A percentile compares a stretch with the other conserved stretches of the same genome.
phyloP scores from a whole-genome alignment of 37 sponge, comb jelly and placozoan species.

The Halichondria panicea region DNA sequence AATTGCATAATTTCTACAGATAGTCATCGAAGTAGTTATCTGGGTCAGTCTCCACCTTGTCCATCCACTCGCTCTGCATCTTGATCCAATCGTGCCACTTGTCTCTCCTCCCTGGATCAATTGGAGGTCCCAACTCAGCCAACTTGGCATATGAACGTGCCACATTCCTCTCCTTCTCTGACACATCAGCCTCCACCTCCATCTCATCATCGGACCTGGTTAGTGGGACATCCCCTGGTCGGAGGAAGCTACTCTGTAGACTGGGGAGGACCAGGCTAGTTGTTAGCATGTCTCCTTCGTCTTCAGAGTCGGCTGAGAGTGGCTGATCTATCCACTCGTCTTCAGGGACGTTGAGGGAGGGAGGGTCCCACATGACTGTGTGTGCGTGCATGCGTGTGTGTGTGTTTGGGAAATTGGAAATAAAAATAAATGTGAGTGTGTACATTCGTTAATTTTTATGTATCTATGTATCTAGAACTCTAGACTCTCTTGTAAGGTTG shows the following conservation, averaged over 20 bases:
- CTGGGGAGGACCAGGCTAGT: not conserved
- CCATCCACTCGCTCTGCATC: constrained; percentile 55
- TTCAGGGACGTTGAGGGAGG: not conserved
- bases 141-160: constrained; percentile 23
- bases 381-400: not conserved
- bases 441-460: not conserved
- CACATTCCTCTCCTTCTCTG: not conserved
- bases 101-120: not conserved
- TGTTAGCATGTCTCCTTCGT: not conserved
- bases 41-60: constrained; percentile 25
- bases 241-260: not conserved
- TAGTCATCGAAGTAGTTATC: constrained; percentile 61
- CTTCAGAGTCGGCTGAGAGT: not conserved
- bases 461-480: no score
- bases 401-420: no score
- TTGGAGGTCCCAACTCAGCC: not conserved
- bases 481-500: no score
- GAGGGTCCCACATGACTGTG: not conserved
- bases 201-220: constrained; percentile 8
- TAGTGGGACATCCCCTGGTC: not conserved
- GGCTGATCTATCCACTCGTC: not conserved
- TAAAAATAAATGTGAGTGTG: not conserved
- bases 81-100: constrained; percentile 48
- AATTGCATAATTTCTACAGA: no score
- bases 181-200: not conserved